A percentile compares a stretch with the other conserved stretches of the same genome.
Conservation (phyloP, 2,888 invertebrate genomes). For the Myathropa florea region DNA sequence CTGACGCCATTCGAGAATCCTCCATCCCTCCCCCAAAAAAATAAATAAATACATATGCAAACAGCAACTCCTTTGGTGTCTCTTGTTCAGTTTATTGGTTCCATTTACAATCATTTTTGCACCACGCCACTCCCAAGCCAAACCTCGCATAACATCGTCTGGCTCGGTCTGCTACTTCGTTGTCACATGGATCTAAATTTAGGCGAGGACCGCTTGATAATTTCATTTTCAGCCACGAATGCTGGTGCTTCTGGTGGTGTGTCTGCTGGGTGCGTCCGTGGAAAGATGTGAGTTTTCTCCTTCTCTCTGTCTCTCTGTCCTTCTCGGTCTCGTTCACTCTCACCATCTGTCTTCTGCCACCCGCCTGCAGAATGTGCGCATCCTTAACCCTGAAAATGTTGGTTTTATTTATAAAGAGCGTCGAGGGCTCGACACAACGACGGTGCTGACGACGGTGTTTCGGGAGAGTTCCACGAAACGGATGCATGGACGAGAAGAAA, state of each 20-base stretch:
- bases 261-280: not conserved
- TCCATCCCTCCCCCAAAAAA: not conserved
- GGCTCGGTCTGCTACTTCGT: not conserved
- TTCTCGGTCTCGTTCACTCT: slow-evolving; percentile 23
- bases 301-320: not conserved
- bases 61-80: not conserved
- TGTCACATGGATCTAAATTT: not conserved
- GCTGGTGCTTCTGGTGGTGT: not conserved
- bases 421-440: not conserved
- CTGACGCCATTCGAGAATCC: not conserved
- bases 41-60: not conserved
- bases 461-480: not conserved
- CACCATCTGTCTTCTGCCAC: slow-evolving; percentile 5
- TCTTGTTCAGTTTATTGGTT: not conserved
- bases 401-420: slow-evolving; percentile 41
- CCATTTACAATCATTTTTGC: not conserved
- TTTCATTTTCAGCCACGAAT: not conserved
- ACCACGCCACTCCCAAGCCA: not conserved
- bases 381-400: slow-evolving; percentile 69
- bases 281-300: not conserved
- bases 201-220: not conserved
- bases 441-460: not conserved
- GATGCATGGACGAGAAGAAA: not conserved
- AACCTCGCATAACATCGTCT: not conserved
- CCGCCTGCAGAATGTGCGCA: slow-evolving; percentile 58